Conservation (phyloP, 2,888 invertebrate species). For the Stenodera caucasica region DNA sequence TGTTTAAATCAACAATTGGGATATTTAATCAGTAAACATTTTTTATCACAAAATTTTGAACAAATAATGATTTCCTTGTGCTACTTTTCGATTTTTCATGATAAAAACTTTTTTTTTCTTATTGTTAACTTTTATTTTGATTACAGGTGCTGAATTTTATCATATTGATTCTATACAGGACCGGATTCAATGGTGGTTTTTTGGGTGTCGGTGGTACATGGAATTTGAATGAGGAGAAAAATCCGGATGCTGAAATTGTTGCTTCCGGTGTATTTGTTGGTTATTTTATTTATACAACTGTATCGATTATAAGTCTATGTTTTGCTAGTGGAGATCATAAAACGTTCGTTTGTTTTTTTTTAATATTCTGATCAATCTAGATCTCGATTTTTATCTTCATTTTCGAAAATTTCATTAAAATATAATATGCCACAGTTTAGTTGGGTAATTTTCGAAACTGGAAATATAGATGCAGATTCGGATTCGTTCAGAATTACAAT, state of each 20-base stretch:
- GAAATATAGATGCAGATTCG: too few relatives aligned
- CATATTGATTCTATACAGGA: slow-evolving; percentile 77
- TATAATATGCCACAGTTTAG: too few relatives aligned
- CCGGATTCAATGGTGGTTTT: slow-evolving; percentile 80
- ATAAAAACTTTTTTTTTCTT: too few relatives aligned
- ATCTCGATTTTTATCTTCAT: neutral
- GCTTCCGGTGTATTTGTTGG: slow-evolving; percentile 87
- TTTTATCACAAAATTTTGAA: neutral
- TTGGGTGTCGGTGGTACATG: slow-evolving; percentile 87
- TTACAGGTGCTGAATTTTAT: slow-evolving; percentile 80
- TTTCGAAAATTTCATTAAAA: too few relatives aligned
- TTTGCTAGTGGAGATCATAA: slow-evolving; percentile 80
- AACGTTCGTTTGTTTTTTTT: slow-evolving; percentile 56
- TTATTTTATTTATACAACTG: slow-evolving; percentile 80
- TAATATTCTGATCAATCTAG: neutral
- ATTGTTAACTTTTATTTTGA: slow-evolving; percentile 9
- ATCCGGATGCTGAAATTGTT: slow-evolving; percentile 83
- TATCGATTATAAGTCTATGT: slow-evolving; percentile 72
- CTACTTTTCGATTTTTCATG: neutral
- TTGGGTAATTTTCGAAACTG: too few relatives aligned
- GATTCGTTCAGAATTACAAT: too few relatives aligned
- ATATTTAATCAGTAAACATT: slow-evolving; percentile 1
- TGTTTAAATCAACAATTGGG: neutral
- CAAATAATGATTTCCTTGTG: neutral
- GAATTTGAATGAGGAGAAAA: slow-evolving; percentile 88